Percentiles rank a stretch among this genome's conserved stretches.
phyloP scores from a whole-genome alignment of 2,113 vertebrate species.

The Chionis minor region DNA sequence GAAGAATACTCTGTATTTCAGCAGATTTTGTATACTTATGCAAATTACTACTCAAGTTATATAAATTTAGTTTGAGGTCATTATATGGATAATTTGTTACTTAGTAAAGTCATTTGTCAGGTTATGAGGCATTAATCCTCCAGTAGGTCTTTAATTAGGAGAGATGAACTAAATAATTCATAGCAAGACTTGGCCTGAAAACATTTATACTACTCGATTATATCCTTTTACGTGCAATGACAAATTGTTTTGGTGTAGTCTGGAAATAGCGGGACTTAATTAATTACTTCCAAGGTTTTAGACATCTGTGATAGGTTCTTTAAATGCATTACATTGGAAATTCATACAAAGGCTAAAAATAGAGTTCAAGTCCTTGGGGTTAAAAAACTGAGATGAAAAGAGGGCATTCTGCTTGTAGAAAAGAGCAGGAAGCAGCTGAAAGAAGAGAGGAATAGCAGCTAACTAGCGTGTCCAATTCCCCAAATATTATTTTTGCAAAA shows the following conservation, averaged over 20 bases:
- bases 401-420: not conserved
- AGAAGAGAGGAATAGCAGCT: not conserved
- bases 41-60: conserved; percentile 60
- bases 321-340: conserved; percentile 73
- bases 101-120: conserved; percentile 78
- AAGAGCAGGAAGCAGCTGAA: conserved; percentile 14
- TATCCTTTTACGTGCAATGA: conserved; percentile 77
- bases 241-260: conserved; percentile 80
- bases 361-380: conserved; percentile 67
- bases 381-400: conserved; percentile 41
- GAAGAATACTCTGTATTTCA: conserved; percentile 1
- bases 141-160: conserved; percentile 80
- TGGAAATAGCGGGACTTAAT: conserved; percentile 76
- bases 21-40: conserved; percentile 36
- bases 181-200: conserved; percentile 75
- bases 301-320: conserved; percentile 72
- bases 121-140: conserved; percentile 81
- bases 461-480: not conserved
- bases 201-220: conserved; percentile 79
- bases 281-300: conserved; percentile 77
- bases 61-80: conserved; percentile 76
- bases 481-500: conserved; percentile 30
- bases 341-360: conserved; percentile 74
- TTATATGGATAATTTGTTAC: conserved; percentile 79
- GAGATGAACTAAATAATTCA: conserved; percentile 82